Evolutionary conservation across 1,140 invertebrate genomes (phyloP).

Genomic region (Gonioctena quinquepunctata): DNA sequence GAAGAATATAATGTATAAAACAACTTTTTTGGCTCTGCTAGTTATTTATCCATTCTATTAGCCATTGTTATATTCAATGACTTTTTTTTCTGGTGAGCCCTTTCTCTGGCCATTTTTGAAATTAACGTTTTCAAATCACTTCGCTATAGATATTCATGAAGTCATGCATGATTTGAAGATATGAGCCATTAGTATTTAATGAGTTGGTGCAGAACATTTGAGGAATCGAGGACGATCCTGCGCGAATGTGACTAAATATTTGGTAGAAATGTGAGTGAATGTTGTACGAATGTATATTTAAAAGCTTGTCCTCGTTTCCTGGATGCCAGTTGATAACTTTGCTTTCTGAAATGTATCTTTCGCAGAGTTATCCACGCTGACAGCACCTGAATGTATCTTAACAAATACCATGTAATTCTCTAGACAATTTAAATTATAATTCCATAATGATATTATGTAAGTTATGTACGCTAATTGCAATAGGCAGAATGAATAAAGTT

Average conservation of each 20-base stretch:
- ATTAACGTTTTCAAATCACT: too few relatives aligned
- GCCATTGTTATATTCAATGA: too few relatives aligned
- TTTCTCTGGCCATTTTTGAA: too few relatives aligned
- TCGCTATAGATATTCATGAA: too few relatives aligned
- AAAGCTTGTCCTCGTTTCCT: slow-evolving; percentile 52
- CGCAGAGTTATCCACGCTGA: slow-evolving; percentile 20
- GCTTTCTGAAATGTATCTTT: slow-evolving; percentile 10
- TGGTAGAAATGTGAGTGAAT: slow-evolving; percentile 26
- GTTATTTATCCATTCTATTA: too few relatives aligned
- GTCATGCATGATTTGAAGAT: too few relatives aligned
- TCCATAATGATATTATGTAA: slow-evolving; percentile 9
- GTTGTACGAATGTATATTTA: slow-evolving; percentile 43
- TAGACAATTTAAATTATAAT: slow-evolving; percentile 26
- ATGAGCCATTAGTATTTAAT: too few relatives aligned
- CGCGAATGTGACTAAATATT: slow-evolving; percentile 23
- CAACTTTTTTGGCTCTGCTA: too few relatives aligned
- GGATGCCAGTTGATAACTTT: slow-evolving; percentile 25
- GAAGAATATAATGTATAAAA: too few relatives aligned
- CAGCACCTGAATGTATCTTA: slow-evolving; percentile 24
- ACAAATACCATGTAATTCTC: slow-evolving; percentile 31
- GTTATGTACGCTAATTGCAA: slow-evolving; percentile 14
- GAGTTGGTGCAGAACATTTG: slow-evolving; percentile 11
- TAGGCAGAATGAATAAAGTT: slow-evolving; percentile 1
- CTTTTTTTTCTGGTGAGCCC: too few relatives aligned
- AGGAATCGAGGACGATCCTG: slow-evolving; percentile 52